Percentiles rank a stretch among this genome's conserved stretches.
Conservation (phyloP, 2,113 vertebrate genomes). For the Papio anubis region DNA sequence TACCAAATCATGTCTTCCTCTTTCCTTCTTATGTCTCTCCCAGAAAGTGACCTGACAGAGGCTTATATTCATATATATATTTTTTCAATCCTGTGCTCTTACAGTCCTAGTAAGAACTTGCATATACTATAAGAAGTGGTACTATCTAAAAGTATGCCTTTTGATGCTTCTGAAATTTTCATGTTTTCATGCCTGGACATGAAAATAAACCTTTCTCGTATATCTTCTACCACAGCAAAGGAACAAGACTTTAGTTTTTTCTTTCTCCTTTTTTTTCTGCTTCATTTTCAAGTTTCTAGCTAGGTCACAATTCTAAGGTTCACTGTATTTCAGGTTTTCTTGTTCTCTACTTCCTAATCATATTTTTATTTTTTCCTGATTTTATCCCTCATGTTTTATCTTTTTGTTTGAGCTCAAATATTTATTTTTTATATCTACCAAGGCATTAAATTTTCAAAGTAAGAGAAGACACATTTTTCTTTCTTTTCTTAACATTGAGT, state of each 20-base stretch:
- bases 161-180: neutral
- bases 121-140: neutral
- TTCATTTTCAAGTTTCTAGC: neutral
- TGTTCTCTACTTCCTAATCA: neutral
- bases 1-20: neutral
- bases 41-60: neutral
- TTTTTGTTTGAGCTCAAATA: neutral
- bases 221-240: neutral
- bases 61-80: neutral
- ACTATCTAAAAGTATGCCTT: neutral
- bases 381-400: neutral
- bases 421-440: neutral
- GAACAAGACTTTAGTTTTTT: neutral
- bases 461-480: neutral
- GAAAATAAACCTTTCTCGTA: neutral
- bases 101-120: neutral
- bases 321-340: fast-evolving
- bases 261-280: neutral
- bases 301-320: neutral
- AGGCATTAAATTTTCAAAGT: neutral
- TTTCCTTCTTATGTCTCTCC: neutral
- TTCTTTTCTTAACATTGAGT: neutral
- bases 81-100: neutral
- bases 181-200: neutral
- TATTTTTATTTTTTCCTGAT: neutral